Percentiles rank a stretch among this genome's conserved stretches.
Conservation (phyloP, 2,797 vertebrate species). For the Brachyalestes nurse region DNA sequence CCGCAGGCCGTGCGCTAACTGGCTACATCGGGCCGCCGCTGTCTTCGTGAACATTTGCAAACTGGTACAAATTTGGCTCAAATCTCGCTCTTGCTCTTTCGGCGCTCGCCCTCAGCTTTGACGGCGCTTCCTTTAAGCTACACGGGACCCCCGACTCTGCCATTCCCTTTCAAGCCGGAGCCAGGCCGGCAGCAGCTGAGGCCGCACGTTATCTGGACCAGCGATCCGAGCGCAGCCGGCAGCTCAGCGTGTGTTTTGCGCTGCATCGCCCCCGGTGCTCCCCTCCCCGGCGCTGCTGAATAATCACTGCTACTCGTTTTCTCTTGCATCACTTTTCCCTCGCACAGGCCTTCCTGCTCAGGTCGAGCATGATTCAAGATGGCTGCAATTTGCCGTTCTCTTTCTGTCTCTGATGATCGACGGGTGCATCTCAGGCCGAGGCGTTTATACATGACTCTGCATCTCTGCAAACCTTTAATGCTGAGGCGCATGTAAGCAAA, state of each 20-base stretch:
- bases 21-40: constrained; percentile 18
- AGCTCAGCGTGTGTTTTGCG: constrained; percentile 38
- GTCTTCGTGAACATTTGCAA: constrained; percentile 26
- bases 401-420: background rate
- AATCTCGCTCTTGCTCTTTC: constrained; percentile 23
- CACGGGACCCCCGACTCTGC: constrained; percentile 27
- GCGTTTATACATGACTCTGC: background rate
- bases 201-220: constrained; percentile 43
- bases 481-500: too few relatives aligned
- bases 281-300: constrained; percentile 36
- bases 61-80: constrained; percentile 27
- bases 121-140: constrained; percentile 39
- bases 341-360: constrained; percentile 8
- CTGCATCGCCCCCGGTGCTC: constrained; percentile 32
- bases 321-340: constrained; percentile 41
- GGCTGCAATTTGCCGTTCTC: constrained; percentile 26
- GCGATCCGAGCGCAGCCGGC: constrained; percentile 45
- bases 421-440: background rate
- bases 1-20: constrained; percentile 16
- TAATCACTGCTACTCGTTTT: constrained; percentile 27
- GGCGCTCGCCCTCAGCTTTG: constrained; percentile 29
- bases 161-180: constrained; percentile 54
- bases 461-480: too few relatives aligned
- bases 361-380: constrained; percentile 44
- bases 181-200: constrained; percentile 40